Evolutionary conservation across 2,888 invertebrate genomes (phyloP), one percentile per base, ranked within the genome.

Genomic region (Fragum fragum): DNA sequence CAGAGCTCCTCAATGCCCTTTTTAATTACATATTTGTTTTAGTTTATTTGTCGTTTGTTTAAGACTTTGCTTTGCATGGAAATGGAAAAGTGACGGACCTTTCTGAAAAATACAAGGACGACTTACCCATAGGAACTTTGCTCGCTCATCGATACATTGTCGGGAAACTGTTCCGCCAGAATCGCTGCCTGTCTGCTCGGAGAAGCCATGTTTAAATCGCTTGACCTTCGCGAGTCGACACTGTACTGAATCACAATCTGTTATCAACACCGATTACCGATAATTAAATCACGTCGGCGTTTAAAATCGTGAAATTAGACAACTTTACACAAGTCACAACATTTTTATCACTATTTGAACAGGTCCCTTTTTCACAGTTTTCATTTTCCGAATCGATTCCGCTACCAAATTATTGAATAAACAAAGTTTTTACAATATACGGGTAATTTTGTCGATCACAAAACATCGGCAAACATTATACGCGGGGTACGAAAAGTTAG

Each of bases 121-220:
- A 88, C 90, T 85, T 87, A 91, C 90, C 90, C 92, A 63, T 92
- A 93, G 70, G 92, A 92, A 77, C 93, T 92, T 11, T 92, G 73
- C 26, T 91, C 91, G 76, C 90, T 91, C 32, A 93, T 85, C 5
- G 89, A 90, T 9, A 90, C 86, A 89, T 91, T 88, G 68, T 92
- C 91, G 7, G 92, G 92, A 76, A 92, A 91, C 47, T 89, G 88
- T 69, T 92, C 90, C 21, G 87, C 79, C 69, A 91, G 81, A 47
- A 90, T 87, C 42, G 88, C 83, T 21, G 81, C 79, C 42, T 86
- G 76, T 59, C 83, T 71, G 57, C 85, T 83, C n/a, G 79, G 81
- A 5, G 83, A 66, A 32, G 59, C 79, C 86, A 86, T 86, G 14
- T 52, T 66, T 29, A 74, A 47, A 47, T 14, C 14, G 16, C 47